These are phyloP conservation scores for Drosophila pseudotalamancana DNA, from an alignment of 2,888 invertebrate species.

Conservation along the genomic window DNA sequence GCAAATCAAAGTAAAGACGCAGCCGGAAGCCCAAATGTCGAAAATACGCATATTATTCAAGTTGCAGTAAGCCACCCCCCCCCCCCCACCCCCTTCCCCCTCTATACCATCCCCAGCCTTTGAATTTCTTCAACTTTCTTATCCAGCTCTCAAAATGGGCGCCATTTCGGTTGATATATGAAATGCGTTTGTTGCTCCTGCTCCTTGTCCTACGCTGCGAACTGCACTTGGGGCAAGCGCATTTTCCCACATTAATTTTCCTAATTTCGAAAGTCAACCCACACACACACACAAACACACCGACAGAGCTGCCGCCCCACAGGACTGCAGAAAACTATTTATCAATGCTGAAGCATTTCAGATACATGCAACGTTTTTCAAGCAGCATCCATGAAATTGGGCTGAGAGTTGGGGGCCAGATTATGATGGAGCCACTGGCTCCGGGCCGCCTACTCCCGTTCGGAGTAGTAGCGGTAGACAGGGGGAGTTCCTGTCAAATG, in stretches of 20 bases:
- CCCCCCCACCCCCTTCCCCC: background rate
- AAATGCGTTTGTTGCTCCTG: conserved; percentile 64
- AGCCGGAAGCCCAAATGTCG: conserved; percentile 19
- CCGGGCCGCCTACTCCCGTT: background rate
- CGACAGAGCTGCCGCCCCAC: conserved; percentile 37
- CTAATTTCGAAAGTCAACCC: conserved; percentile 71
- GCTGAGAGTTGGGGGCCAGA: conserved; percentile 46
- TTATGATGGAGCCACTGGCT: conserved; percentile 63
- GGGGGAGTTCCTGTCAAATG: conserved; percentile 80
- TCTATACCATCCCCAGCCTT: background rate
- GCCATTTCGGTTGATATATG: conserved; percentile 59
- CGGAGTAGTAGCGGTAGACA: too few relatives aligned
- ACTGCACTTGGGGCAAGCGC: conserved; percentile 64
- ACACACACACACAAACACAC: conserved; percentile 12
- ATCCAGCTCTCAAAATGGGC: conserved; percentile 22
- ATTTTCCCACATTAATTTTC: conserved; percentile 80
- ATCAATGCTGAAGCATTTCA: conserved; percentile 80
- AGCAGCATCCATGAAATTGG: conserved; percentile 52
- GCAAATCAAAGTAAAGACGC: background rate
- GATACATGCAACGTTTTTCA: conserved; percentile 70
- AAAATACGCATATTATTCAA: conserved; percentile 32
- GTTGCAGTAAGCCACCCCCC: background rate
- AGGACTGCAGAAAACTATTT: conserved; percentile 74
- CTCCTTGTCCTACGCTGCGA: conserved; percentile 9
- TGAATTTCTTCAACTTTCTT: conserved; percentile 24